Evolutionary conservation across 2,113 vertebrate species (phyloP).

Genomic region (human (Homo sapiens)): GRCh38 chr16:55396501-55397000

Average conservation of each 20-base stretch:
- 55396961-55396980: no score
- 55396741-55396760: not conserved
- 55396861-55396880: not conserved
- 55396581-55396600: not conserved
- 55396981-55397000: not conserved
- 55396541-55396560: not conserved
- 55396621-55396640: not conserved
- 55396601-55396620: not conserved
- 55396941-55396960: accelerated
- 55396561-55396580: accelerated
- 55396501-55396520: not conserved
- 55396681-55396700: not conserved
- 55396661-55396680: not conserved
- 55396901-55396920: not conserved
- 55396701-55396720: not conserved
- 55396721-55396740: not conserved
- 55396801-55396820: not conserved
- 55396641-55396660: not conserved
- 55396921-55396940: accelerated
- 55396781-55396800: not conserved
- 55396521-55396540: not conserved
- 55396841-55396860: not conserved
- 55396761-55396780: not conserved
- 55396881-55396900: not conserved
- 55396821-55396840: not conserved